Conservation (phyloP, 2,797 vertebrate genomes). For the Takifugu rubripes region DNA sequence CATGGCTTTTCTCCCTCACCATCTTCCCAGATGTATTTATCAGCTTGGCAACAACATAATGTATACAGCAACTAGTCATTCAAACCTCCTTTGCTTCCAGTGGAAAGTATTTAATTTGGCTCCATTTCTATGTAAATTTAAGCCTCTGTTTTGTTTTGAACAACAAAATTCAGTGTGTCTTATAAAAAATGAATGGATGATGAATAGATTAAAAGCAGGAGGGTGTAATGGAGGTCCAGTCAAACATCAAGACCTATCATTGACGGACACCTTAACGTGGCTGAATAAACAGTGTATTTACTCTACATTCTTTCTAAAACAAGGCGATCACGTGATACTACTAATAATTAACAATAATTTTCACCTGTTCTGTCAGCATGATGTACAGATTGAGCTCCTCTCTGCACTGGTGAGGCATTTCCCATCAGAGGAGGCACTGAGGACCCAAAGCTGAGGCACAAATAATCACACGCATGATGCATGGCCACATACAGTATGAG, state of each 20-base stretch:
- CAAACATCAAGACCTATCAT: conserved; percentile 8
- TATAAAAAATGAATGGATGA: conserved; percentile 22
- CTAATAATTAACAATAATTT: background rate
- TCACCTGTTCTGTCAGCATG: conserved; percentile 37
- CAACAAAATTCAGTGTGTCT: conserved; percentile 21
- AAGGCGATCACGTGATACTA: background rate
- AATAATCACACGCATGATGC: conserved; percentile 5
- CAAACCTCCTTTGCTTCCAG: no score
- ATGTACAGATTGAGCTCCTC: conserved; percentile 13
- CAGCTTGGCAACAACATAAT: conserved; percentile 28
- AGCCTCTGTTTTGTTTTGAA: background rate
- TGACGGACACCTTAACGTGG: background rate
- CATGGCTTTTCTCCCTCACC: conserved; percentile 10
- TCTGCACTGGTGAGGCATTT: conserved; percentile 8
- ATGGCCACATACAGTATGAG: background rate
- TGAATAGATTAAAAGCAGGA: conserved; percentile 2
- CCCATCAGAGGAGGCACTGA: conserved; percentile 29
- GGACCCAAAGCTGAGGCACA: conserved; percentile 30
- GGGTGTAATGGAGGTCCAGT: background rate
- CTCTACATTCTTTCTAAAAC: background rate
- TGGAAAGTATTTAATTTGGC: no score
- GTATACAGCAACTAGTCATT: background rate
- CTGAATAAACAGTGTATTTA: background rate
- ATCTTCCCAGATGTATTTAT: conserved; percentile 7
- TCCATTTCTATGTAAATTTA: no score